Conservation (phyloP, 2,888 invertebrate species). For the Napeogenes inachia region DNA sequence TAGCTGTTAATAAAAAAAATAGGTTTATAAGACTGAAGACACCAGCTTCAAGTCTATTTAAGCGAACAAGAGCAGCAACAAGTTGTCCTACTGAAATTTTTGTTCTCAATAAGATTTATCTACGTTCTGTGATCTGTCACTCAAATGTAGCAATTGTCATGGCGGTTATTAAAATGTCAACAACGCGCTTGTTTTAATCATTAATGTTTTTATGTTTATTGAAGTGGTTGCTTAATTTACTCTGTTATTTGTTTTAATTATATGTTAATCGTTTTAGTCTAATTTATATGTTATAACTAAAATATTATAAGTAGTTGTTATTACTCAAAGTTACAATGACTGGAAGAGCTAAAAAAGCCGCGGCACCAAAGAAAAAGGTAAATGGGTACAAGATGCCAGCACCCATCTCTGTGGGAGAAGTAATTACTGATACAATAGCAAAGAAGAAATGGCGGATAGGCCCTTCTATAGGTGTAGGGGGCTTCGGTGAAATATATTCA, state of each 20-base stretch:
- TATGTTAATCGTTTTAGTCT: slow-evolving; percentile 4
- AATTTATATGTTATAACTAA: slow-evolving; percentile 13
- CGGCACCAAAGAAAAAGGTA: slow-evolving; percentile 61
- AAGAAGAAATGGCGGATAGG: slow-evolving; percentile 93
- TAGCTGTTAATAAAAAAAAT: no score
- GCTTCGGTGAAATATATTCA: slow-evolving; percentile 95
- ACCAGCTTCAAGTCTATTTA: no score
- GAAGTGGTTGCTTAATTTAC: background rate
- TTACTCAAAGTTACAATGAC: slow-evolving; percentile 42
- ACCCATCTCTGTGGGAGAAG: slow-evolving; percentile 84
- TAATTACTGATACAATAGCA: slow-evolving; percentile 82
- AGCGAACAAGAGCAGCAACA: no score
- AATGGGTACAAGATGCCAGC: slow-evolving; percentile 80
- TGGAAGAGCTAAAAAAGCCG: slow-evolving; percentile 58
- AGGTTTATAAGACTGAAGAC: no score
- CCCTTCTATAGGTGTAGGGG: slow-evolving; percentile 91
- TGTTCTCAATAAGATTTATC: no score
- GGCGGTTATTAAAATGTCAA: slow-evolving; percentile 16
- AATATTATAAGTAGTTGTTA: slow-evolving; percentile 11
- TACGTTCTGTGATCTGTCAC: background rate
- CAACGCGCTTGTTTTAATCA: slow-evolving; percentile 15
- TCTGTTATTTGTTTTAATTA: background rate
- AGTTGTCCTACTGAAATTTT: no score
- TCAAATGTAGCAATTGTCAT: slow-evolving; percentile 1
- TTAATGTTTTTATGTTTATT: slow-evolving; percentile 9